These are phyloP conservation scores for Leptonema lineaticorne DNA, from an alignment of 1,140 invertebrate species.

Conservation along the genomic window DNA sequence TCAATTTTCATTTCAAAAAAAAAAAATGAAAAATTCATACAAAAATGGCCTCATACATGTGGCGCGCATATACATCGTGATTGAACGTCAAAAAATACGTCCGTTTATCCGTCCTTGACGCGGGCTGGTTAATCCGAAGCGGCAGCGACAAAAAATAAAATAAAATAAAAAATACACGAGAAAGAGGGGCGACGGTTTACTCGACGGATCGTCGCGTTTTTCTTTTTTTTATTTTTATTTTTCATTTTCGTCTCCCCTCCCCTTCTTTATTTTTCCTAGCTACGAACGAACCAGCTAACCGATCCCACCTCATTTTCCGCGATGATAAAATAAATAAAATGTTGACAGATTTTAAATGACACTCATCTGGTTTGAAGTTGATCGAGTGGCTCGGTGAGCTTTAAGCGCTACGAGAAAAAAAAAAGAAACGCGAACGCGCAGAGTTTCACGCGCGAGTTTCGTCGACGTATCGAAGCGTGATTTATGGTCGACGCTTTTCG, in stretches of 20 bases:
- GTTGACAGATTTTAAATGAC: conserved; percentile 33
- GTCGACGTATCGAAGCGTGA: conserved; percentile 15
- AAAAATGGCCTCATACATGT: too few species aligned
- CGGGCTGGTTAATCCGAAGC: background rate
- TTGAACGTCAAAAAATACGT: conserved; percentile 9
- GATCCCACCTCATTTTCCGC: conserved; percentile 21
- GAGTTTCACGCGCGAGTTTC: background rate
- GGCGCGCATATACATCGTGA: background rate
- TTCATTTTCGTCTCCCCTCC: too few species aligned
- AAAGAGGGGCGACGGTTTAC: too few species aligned
- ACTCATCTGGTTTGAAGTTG: conserved; percentile 31
- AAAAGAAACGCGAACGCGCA: too few species aligned
- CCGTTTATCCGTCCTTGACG: conserved; percentile 1
- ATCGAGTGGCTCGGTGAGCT: conserved; percentile 26
- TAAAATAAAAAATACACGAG: too few species aligned
- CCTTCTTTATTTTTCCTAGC: too few species aligned
- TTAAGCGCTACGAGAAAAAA: too few species aligned
- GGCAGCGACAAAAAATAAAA: too few species aligned
- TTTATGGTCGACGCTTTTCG: conserved; percentile 8
- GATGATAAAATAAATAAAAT: conserved; percentile 34
- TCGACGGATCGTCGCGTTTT: too few species aligned
- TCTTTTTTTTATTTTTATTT: too few species aligned
- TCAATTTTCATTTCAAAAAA: too few species aligned
- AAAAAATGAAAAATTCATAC: too few species aligned
- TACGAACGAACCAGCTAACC: background rate